Conservation (phyloP, 2,113 vertebrate genomes). For the Cebidichthys violaceus region DNA sequence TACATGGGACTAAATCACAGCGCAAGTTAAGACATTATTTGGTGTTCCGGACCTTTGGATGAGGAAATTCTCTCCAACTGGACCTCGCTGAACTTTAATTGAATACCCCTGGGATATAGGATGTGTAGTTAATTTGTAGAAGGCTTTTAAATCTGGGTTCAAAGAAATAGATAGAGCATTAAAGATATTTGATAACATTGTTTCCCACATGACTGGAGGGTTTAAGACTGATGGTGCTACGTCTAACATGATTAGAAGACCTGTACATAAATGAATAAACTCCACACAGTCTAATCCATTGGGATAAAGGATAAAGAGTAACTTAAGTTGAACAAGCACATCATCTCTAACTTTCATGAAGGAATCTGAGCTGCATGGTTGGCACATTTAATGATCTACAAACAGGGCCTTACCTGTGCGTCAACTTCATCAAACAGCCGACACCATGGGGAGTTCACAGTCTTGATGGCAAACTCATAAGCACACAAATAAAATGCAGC, state of each 20-base stretch:
- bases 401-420: slow-evolving; percentile 85
- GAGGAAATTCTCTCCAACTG: too few relatives aligned
- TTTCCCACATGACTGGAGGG: background rate
- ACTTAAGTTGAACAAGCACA: background rate
- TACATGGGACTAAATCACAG: too few relatives aligned
- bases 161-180: background rate
- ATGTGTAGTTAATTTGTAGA: background rate
- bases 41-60: too few relatives aligned
- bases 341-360: background rate
- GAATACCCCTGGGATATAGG: too few relatives aligned
- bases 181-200: background rate
- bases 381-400: background rate
- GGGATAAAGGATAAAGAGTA: background rate
- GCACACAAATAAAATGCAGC: slow-evolving; percentile 94
- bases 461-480: slow-evolving; percentile 92
- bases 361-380: background rate
- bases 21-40: too few relatives aligned
- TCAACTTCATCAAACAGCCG: slow-evolving; percentile 89
- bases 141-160: background rate
- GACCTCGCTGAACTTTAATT: too few relatives aligned
- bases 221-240: background rate
- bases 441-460: slow-evolving; percentile 93
- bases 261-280: background rate
- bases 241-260: background rate
- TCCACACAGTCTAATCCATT: background rate